Conservation (phyloP, 2,888 invertebrate species). For the Tipula vernalis region DNA sequence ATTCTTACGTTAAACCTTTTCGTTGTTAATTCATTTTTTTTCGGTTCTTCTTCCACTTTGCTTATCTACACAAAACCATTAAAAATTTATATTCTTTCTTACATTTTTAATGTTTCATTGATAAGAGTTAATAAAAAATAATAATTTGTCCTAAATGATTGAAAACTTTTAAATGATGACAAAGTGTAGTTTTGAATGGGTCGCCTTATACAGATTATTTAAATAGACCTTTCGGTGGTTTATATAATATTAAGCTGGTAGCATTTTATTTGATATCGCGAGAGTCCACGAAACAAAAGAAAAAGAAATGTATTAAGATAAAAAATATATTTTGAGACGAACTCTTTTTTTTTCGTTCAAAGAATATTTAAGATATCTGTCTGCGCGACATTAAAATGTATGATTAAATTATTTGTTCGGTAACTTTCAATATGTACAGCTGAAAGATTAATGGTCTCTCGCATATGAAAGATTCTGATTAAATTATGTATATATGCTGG, state of each 20-base stretch:
- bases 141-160: not conserved
- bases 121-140: not conserved
- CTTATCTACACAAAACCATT: not conserved
- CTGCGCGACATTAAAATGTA: not conserved
- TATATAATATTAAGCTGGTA: not conserved
- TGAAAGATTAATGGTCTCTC: not conserved
- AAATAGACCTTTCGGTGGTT: not conserved
- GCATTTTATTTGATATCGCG: not conserved
- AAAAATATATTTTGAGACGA: not conserved
- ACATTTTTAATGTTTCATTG: not conserved
- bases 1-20: not conserved
- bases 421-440: not conserved
- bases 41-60: not conserved
- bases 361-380: not conserved
- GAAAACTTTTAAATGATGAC: conserved; percentile 4
- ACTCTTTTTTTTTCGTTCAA: not conserved
- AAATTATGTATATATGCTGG: not conserved
- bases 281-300: not conserved
- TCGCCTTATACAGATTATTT: not conserved
- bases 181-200: not conserved
- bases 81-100: not conserved
- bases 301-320: not conserved
- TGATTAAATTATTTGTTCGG: not conserved
- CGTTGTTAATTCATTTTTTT: not conserved
- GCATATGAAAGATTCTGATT: not conserved